A percentile compares a stretch with the other conserved stretches of the same genome.
Conservation (phyloP, 2,113 vertebrate species). For the Brachypteracias leptosomus region DNA sequence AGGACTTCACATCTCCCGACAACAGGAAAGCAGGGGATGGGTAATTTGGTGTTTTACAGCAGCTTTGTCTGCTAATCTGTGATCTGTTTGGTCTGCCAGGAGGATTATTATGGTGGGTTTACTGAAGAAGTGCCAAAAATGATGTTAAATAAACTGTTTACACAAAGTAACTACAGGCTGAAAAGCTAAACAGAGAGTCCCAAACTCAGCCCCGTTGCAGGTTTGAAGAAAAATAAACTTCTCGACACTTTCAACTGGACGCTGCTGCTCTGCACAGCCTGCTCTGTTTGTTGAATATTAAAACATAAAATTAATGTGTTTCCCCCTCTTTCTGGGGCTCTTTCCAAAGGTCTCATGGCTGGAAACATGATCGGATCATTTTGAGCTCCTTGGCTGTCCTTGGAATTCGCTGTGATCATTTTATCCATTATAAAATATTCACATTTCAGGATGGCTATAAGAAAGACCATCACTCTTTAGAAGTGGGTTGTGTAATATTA, state of each 20-base stretch:
- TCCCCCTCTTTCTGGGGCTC: slow-evolving; percentile 63
- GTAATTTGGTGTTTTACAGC: slow-evolving; percentile 71
- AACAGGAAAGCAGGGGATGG: slow-evolving; percentile 71
- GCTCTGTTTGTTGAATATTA: slow-evolving; percentile 76
- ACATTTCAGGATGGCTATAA: background rate
- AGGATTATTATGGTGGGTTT: slow-evolving; percentile 83
- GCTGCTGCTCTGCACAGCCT: slow-evolving; percentile 69
- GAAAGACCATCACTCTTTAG: background rate
- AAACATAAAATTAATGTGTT: slow-evolving; percentile 74
- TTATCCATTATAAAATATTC: slow-evolving; percentile 38
- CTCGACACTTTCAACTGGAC: slow-evolving; percentile 76
- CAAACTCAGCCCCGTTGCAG: slow-evolving; percentile 75
- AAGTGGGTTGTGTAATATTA: background rate
- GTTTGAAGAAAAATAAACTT: slow-evolving; percentile 86
- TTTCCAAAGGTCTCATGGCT: slow-evolving; percentile 60
- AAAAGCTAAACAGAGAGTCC: slow-evolving; percentile 76
- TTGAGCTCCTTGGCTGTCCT: slow-evolving; percentile 37
- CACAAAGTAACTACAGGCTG: slow-evolving; percentile 77
- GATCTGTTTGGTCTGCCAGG: slow-evolving; percentile 83
- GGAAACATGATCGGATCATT: slow-evolving; percentile 62
- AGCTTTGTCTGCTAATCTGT: slow-evolving; percentile 75
- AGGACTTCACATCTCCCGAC: slow-evolving; percentile 51
- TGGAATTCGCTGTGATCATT: slow-evolving; percentile 43
- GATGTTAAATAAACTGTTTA: slow-evolving; percentile 85
- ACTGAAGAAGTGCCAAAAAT: slow-evolving; percentile 81